These are phyloP conservation scores for Eristalinus aeneus DNA, from an alignment of 2,888 invertebrate species.

Conservation along the genomic window DNA sequence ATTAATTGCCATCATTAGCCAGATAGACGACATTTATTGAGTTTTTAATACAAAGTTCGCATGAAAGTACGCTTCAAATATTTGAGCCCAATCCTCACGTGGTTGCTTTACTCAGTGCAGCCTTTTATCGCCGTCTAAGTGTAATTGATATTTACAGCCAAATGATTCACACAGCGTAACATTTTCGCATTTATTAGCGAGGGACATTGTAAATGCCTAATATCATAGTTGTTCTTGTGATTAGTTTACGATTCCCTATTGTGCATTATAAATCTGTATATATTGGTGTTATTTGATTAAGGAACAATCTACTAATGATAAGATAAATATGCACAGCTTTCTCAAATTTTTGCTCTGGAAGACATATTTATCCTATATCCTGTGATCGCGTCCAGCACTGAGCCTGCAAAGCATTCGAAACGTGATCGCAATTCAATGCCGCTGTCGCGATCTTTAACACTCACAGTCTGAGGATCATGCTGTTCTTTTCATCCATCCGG, in stretches of 20 bases:
- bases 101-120: neutral
- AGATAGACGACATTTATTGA: neutral
- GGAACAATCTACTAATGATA: neutral
- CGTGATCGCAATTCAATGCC: no score
- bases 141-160: neutral
- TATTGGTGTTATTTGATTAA: neutral
- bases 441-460: no score
- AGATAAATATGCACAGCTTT: neutral
- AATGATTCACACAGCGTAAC: neutral
- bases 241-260: slow-evolving; percentile 14
- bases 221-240: neutral
- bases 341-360: neutral
- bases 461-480: no score
- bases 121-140: neutral
- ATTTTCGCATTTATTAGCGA: neutral
- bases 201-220: neutral
- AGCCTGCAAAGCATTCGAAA: no score
- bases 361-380: no score
- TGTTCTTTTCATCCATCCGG: no score
- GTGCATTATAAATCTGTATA: neutral
- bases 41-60: neutral
- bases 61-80: neutral
- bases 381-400: no score
- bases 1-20: neutral
- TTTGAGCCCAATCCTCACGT: neutral